A percentile compares a stretch with the other conserved stretches of the same genome.
phyloP scores from a whole-genome alignment of 2,797 vertebrate species.

The Monodelphis domestica region DNA sequence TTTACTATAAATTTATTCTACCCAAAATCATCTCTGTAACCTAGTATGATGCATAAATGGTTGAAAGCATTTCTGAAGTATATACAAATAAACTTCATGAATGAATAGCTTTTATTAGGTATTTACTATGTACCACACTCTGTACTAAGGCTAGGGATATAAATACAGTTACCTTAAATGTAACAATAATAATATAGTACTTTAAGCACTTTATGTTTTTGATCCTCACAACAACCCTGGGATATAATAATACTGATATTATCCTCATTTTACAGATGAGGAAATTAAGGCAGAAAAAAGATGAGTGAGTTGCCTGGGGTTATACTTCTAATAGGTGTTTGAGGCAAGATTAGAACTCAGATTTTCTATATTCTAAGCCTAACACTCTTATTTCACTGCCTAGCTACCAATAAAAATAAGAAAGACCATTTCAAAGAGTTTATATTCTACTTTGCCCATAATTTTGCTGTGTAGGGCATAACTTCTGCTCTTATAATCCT shows the following conservation, averaged over 20 bases:
- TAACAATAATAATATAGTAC: too few species aligned
- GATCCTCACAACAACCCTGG: neutral
- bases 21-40: neutral
- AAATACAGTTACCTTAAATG: neutral
- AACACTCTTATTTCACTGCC: neutral
- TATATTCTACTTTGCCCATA: neutral
- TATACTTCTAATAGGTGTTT: neutral
- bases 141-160: neutral
- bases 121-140: neutral
- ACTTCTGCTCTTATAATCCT: neutral
- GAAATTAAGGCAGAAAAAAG: neutral
- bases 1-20: neutral
- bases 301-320: neutral
- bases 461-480: neutral
- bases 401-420: neutral
- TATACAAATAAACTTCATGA: neutral
- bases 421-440: neutral
- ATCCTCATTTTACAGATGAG: neutral
- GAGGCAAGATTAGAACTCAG: neutral
- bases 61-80: neutral
- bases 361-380: neutral
- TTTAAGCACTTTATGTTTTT: neutral
- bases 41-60: slow-evolving; percentile 4
- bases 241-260: neutral
- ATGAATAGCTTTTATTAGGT: neutral